Evolutionary conservation across 2,113 vertebrate genomes (phyloP), one percentile per base, ranked within the genome.

Genomic region (Girardinichthys multiradiatus): DNA sequence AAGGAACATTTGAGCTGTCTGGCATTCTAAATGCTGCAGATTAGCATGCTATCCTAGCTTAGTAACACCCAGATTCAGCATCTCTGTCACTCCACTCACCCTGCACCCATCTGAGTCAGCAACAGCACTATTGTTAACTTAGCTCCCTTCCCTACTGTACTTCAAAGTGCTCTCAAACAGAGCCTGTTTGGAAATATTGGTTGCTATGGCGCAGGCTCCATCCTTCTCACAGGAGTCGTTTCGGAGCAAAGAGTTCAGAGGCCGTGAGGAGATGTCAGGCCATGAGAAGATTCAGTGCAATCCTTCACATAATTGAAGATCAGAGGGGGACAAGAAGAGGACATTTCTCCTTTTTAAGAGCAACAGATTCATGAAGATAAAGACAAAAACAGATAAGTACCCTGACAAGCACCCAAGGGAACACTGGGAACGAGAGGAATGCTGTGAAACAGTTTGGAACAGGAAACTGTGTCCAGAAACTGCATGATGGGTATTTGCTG

Each of bases 281-380:
- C 91, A 88, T 93, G 93, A 90, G 93, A 94, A 93, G 88, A 90
- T 90, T 91, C 85, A 92, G 87, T 33, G 68, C 75, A 63, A 68
- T 48, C 65, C 67, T 80, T 76, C 75, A 70, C 73, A 85, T 74
- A 58, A 86, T 79, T 90, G 86, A 84, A 58, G 64, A 70, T 17
- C 51, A 66, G 86, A 87, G 89, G 74, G 84, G 77, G 80, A 86
- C 67, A 51, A 54, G 61, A 37, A 37, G 64, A 81, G 63, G 80
- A 84, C 29, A 57, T 54, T 79, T 76, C 29, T 31, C 66, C 33
- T 82, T 67, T 87, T 87, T 64, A 59, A 79, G 63, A 3, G 9
- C 0, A 64, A 70, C 33, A 74, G 70, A 84, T 78, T 80, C 59
- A 72, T 24, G 29, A 74, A n/a, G 62, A 74, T 29, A 64, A 72